These are phyloP conservation scores for Tyto alba DNA, from an alignment of 2,113 vertebrate species.

Conservation along the genomic window DNA sequence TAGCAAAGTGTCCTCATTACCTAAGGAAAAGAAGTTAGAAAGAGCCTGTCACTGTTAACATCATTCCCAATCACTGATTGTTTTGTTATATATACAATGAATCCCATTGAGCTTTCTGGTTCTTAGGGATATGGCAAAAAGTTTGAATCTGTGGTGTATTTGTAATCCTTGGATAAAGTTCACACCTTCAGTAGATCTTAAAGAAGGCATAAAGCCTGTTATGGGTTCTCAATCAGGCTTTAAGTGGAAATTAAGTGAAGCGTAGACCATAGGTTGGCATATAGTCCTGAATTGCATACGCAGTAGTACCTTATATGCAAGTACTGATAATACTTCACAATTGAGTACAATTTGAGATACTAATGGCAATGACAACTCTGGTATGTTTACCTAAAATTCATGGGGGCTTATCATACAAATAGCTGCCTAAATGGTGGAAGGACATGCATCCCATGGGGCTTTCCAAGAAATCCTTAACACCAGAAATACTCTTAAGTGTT, in stretches of 20 bases:
- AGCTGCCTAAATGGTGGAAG: not conserved
- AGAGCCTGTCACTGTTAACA: not conserved
- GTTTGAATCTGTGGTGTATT: not conserved
- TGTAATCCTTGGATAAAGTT: slow-evolving; percentile 3
- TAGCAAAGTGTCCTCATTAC: not conserved
- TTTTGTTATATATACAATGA: not conserved
- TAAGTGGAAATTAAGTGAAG: not conserved
- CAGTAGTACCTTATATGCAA: not conserved
- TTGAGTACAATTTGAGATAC: not conserved
- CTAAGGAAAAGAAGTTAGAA: not conserved
- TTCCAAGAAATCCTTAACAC: not conserved
- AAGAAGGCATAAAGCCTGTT: not conserved
- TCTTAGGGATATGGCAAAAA: not conserved
- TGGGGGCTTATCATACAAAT: not conserved
- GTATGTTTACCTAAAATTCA: not conserved
- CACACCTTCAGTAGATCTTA: not conserved
- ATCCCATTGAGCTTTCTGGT: not conserved
- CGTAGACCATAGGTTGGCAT: not conserved
- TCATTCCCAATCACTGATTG: not conserved
- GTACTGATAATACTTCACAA: not conserved
- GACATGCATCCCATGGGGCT: not conserved
- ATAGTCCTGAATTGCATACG: not conserved
- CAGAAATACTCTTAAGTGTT: not conserved
- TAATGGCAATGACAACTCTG: not conserved
- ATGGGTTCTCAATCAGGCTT: not conserved